phyloP scores from a whole-genome alignment of 2,113 vertebrate species.

The Chaetodon auriga region DNA sequence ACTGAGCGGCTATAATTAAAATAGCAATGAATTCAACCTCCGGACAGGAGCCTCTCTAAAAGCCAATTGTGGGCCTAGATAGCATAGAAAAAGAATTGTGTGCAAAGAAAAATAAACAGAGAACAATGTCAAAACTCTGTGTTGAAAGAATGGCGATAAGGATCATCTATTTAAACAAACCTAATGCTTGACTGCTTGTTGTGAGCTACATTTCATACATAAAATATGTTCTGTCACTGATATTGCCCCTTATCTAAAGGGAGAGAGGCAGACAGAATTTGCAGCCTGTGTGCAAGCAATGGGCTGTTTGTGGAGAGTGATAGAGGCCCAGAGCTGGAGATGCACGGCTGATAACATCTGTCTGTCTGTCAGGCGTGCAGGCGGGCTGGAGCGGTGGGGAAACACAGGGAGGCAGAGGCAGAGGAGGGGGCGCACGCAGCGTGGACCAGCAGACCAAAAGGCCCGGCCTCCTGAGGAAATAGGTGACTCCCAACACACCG shows the following conservation, averaged over 20 bases:
- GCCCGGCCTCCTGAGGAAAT: constrained; percentile 72
- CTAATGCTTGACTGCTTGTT: constrained; percentile 96
- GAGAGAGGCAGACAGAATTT: constrained; percentile 93
- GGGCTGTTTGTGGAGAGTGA: constrained; percentile 91
- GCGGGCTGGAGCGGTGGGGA: constrained; percentile 72
- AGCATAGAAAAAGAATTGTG: constrained; percentile 59
- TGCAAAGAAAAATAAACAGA: constrained; percentile 74
- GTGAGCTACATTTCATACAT: constrained; percentile 96
- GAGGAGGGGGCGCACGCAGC: constrained; percentile 43
- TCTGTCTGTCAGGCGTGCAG: constrained; percentile 85
- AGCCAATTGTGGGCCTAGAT: constrained; percentile 70
- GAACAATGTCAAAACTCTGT: constrained; percentile 84
- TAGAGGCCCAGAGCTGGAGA: constrained; percentile 89
- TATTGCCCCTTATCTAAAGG: constrained; percentile 94
- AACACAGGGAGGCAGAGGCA: constrained; percentile 61
- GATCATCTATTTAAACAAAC: constrained; percentile 98
- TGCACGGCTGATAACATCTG: constrained; percentile 89
- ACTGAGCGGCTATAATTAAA: constrained; percentile 76
- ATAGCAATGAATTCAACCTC: constrained; percentile 71
- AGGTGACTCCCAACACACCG: constrained; percentile 73
- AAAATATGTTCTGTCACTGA: constrained; percentile 98
- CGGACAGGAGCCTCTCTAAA: constrained; percentile 73
- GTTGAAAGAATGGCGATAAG: constrained; percentile 92
- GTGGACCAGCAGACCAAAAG: constrained; percentile 68
- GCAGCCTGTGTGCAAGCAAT: constrained; percentile 87